phyloP scores from a whole-genome alignment of 2,797 vertebrate genomes.

The Myoxocephalus aenaeus region DNA sequence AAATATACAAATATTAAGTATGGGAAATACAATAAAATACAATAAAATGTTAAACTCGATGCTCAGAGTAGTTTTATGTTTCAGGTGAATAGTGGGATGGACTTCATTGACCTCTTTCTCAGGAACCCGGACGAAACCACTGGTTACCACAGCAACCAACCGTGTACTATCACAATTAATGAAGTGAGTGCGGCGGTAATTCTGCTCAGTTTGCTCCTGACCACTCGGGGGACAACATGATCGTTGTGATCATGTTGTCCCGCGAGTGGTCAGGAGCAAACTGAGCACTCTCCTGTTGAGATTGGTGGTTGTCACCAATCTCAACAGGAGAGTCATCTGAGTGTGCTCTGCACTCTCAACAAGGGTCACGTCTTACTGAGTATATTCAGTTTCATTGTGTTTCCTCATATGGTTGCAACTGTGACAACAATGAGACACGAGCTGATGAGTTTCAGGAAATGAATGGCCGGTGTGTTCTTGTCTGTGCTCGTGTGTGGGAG shows the following conservation, averaged over 20 bases:
- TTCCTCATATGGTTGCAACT: background rate
- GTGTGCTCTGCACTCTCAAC: conserved; percentile 16
- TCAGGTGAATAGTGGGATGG: conserved; percentile 76
- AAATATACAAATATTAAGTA: too few relatives aligned
- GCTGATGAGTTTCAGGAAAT: background rate
- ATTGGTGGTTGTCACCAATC: too few relatives aligned
- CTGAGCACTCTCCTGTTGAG: too few relatives aligned
- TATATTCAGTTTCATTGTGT: conserved; percentile 4
- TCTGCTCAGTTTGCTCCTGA: conserved; percentile 11
- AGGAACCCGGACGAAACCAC: conserved; percentile 82
- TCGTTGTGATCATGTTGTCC: too few relatives aligned
- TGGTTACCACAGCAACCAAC: conserved; percentile 75
- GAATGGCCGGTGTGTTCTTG: background rate
- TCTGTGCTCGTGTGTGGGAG: conserved; percentile 2
- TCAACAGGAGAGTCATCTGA: conserved; percentile 5
- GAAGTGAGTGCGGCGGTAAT: conserved; percentile 76
- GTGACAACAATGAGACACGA: background rate
- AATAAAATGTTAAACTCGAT: background rate
- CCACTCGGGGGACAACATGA: background rate
- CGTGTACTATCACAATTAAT: conserved; percentile 71
- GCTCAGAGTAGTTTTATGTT: conserved; percentile 33
- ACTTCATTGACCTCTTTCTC: conserved; percentile 88
- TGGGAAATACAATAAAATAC: too few relatives aligned
- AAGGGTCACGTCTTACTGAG: background rate
- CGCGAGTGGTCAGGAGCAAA: too few relatives aligned